Percentiles rank a stretch among this genome's conserved stretches.
Conservation (phyloP, 1,140 invertebrate genomes). For the Paramacrobiotus metropolitanus region DNA sequence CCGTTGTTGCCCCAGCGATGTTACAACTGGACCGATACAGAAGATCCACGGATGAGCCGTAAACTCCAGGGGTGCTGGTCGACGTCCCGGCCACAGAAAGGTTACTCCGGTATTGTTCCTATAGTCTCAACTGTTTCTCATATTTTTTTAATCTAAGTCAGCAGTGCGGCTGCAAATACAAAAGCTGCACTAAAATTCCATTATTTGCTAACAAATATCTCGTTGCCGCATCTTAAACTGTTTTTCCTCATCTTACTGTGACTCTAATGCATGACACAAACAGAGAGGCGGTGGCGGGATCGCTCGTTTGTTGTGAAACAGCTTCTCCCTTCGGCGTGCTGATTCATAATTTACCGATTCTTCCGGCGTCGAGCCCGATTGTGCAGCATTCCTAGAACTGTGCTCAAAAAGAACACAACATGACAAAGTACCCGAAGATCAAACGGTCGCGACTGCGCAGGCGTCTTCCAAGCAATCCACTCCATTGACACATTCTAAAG, state of each 20-base stretch:
- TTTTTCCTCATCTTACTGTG: slow-evolving; percentile 85
- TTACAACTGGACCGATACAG: slow-evolving; percentile 33
- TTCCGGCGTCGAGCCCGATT: slow-evolving; percentile 11
- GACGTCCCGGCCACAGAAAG: not conserved
- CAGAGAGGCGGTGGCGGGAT: slow-evolving; percentile 33
- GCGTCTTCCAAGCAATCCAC: slow-evolving; percentile 22
- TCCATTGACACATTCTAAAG: slow-evolving; percentile 33
- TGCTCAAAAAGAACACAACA: no score
- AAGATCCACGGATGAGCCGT: slow-evolving; percentile 16
- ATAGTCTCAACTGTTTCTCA: slow-evolving; percentile 81
- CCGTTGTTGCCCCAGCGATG: slow-evolving; percentile 66
- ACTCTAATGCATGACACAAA: slow-evolving; percentile 68
- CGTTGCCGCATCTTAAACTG: slow-evolving; percentile 40
- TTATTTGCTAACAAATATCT: slow-evolving; percentile 5
- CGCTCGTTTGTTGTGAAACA: slow-evolving; percentile 78
- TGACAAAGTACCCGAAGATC: slow-evolving; percentile 96
- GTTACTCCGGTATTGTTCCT: slow-evolving; percentile 34
- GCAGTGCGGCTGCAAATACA: slow-evolving; percentile 51
- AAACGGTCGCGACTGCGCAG: slow-evolving; percentile 81
- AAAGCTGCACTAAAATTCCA: slow-evolving; percentile 8
- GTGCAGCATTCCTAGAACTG: no score
- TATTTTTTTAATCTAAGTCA: slow-evolving; percentile 86
- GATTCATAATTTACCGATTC: slow-evolving; percentile 85
- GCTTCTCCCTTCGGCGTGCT: slow-evolving; percentile 71
- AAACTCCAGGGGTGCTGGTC: not conserved